Evolutionary conservation across 2,888 invertebrate genomes (phyloP), one percentile per base, ranked within the genome.

Genomic region (Shargacucullia verbasci): DNA sequence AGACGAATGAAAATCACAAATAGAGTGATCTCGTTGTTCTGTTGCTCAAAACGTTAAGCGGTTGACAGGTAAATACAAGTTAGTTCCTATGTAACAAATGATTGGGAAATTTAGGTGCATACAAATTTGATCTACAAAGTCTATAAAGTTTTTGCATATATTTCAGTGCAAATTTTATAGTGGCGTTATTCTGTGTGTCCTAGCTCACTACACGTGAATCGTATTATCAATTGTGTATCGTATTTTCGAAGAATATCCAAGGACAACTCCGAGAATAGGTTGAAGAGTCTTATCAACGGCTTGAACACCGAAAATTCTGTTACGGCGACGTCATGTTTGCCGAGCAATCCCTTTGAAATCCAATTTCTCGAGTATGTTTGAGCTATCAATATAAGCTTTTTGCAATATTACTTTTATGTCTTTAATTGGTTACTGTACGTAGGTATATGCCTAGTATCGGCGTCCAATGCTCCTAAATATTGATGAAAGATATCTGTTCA

Each of bases 311-410:
- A 65, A 74, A 70, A 75, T 70, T 70, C 66, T 60, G 70, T 77
- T 74, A 66, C 70, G 63, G 60, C 66, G 68, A 59, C 60, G 43
- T 53, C 67, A 56, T 76, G 69, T 77, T 78, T 70, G 56, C 66
- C 47, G 65, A 70, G 62, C 73, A 73, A 70, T 77, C 70, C 78
- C 78, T 77, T 76, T 76, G 66, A 64, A 73, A 71, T 81, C 68
- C 68, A 76, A 76, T 76, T 80, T 78, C 45, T 43, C 48, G 38
- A 59, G 52, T 56, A 59, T 61, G 49, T 70, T 67, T 63, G 60
- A 57, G 57, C 41, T 56, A 47, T 54, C 49, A 31, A 56, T 41
- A 41, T 10, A 31, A 54, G 47, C 46, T 50, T 53, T 59, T 49
- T 41, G 44, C 50, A 50, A 48, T 20, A 58, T 54, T 39, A n/a